Evolutionary conservation across 2,113 vertebrate species (phyloP), one percentile per base, ranked within the genome.

Genomic region (Eublepharis macularius): DNA sequence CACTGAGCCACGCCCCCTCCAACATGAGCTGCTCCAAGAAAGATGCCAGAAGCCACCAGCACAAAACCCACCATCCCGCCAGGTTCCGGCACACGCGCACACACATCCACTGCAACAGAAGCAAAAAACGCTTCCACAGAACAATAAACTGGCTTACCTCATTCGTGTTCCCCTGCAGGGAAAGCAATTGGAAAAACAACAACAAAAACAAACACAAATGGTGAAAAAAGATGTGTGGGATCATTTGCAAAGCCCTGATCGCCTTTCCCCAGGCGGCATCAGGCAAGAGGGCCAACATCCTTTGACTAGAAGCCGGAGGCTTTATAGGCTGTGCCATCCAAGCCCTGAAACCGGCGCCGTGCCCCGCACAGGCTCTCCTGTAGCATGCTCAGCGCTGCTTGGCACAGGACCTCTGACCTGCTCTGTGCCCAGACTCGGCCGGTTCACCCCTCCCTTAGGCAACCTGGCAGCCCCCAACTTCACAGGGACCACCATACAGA

Each of bases 151-250:
- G 54, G 41, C 97, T 98, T 96, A 99, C 99, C 98, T 99, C 99
- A 41, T 99, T 99, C 0, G 99, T 99, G 96, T 97, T 99, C 96
- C 99, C 99, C 99, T 99, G 95, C 90, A 81, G 93, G 94, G 94
- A 92, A 95, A 95, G 90, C 95, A 95, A 80, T 89, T 95, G 85
- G 36, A 85, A 93, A 92, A 91, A 41, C 21, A 78, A 72, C 51
- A 76, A 63, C 11, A 24, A 75, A 73, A 63, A 51, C 14, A 24
- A 8, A 63, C 0, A 21, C 57, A 72, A 21, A 14, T 60, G 69
- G 47, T 39, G 10, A 68, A 45, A 73, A 29, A 72, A 45, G 90
- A 70, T 0, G 74, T 4, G 6, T 85, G 63, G 69, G 3, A 21
- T 83, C 26, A 85, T 78, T 87, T 47, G 87, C n/a, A 69, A n/a